Conservation (phyloP, 2,113 vertebrate species). For the Zootoca vivipara region DNA sequence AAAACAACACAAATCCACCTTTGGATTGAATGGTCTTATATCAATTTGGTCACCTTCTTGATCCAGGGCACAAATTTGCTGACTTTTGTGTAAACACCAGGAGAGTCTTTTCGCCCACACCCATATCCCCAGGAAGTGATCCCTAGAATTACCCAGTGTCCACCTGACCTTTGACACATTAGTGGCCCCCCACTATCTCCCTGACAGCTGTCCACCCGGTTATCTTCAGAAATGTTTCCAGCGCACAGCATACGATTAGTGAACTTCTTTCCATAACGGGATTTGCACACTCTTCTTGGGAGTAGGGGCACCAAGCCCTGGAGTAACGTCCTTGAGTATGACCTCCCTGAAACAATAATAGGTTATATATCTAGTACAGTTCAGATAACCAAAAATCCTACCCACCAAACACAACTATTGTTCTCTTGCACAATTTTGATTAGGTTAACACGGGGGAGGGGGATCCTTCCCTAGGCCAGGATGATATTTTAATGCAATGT, state of each 20-base stretch:
- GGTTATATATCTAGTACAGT: slow-evolving; percentile 12
- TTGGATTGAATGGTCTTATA: slow-evolving; percentile 49
- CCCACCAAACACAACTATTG: background rate
- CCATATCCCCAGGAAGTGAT: slow-evolving; percentile 88
- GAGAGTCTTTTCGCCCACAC: slow-evolving; percentile 84
- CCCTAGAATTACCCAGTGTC: slow-evolving; percentile 86
- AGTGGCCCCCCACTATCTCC: slow-evolving; percentile 90
- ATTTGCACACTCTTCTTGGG: slow-evolving; percentile 83
- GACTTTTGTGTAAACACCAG: slow-evolving; percentile 88
- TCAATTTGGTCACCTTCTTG: slow-evolving; percentile 75
- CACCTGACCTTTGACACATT: slow-evolving; percentile 80
- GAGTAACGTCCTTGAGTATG: slow-evolving; percentile 85
- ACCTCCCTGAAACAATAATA: slow-evolving; percentile 68
- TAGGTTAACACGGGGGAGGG: no score
- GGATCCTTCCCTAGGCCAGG: background rate
- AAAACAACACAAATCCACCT: background rate
- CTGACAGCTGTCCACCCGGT: slow-evolving; percentile 83
- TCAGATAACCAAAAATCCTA: background rate
- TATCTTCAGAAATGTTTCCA: slow-evolving; percentile 85
- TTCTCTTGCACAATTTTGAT: background rate
- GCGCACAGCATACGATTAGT: slow-evolving; percentile 89
- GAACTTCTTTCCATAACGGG: slow-evolving; percentile 84
- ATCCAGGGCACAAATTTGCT: slow-evolving; percentile 88
- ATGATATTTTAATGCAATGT: background rate
- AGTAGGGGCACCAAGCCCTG: slow-evolving; percentile 88